Evolutionary conservation across 2,888 invertebrate genomes (phyloP).

Genomic region (Penaeus monodon): DNA sequence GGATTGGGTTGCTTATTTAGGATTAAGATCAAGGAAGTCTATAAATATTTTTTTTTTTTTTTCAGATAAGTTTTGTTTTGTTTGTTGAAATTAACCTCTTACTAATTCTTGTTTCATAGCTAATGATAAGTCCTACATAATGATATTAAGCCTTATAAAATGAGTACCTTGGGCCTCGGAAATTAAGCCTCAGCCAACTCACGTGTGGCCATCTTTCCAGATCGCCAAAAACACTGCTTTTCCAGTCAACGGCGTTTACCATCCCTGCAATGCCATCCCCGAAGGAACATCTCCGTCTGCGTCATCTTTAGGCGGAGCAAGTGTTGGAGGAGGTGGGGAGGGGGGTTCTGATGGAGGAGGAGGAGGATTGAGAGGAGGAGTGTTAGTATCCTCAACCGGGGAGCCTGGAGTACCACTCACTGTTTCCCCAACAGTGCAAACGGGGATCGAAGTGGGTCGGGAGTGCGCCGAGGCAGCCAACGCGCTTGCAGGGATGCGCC

Average conservation of each 20-base stretch:
- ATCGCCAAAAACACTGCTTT: slow-evolving; percentile 84
- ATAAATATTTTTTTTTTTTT: no score
- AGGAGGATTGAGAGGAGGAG: slow-evolving; percentile 17
- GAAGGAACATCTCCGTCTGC: slow-evolving; percentile 27
- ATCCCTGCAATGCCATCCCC: slow-evolving; percentile 68
- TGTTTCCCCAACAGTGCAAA: slow-evolving; percentile 34
- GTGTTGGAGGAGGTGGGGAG: slow-evolving; percentile 15
- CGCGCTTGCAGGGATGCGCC: slow-evolving; percentile 24
- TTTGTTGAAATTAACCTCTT: no score
- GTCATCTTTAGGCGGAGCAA: slow-evolving; percentile 2
- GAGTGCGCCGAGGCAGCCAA: slow-evolving; percentile 74
- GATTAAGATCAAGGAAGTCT: no score
- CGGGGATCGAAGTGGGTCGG: slow-evolving; percentile 77
- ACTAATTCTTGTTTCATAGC: no score
- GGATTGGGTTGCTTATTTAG: no score
- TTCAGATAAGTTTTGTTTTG: no score
- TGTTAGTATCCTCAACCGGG: slow-evolving; percentile 20
- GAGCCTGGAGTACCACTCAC: slow-evolving; percentile 27
- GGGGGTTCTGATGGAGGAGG: slow-evolving; percentile 40
- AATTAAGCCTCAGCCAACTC: no score
- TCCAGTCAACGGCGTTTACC: slow-evolving; percentile 90
- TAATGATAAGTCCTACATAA: no score
- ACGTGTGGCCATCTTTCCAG: slow-evolving; percentile 19
- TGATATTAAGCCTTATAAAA: no score
- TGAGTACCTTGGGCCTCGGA: no score